These are phyloP conservation scores for Rhizomys pruinosus DNA, from an alignment of 2,113 vertebrate species.

Conservation along the genomic window DNA sequence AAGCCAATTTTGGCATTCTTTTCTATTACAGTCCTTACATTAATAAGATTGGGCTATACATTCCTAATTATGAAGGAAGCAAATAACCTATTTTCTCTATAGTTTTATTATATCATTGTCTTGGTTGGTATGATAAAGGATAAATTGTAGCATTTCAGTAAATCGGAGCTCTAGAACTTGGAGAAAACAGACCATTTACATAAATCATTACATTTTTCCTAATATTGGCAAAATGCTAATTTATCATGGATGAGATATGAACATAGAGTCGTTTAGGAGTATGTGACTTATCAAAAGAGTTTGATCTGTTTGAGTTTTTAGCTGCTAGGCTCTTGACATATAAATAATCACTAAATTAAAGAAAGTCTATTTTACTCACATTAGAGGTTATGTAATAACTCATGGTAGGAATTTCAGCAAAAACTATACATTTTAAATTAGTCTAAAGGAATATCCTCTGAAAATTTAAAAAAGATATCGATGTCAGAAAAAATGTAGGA, in stretches of 20 bases:
- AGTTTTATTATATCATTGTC: not conserved
- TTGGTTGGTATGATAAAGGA: not conserved
- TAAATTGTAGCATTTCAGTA: constrained; percentile 20
- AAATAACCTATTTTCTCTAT: not conserved
- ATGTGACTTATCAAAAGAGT: not conserved
- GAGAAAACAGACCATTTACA: not conserved
- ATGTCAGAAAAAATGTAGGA: not conserved
- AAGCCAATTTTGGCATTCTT: no score
- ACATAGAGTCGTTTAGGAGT: not conserved
- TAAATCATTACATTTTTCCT: not conserved
- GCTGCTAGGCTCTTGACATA: no score
- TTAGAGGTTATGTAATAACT: not conserved
- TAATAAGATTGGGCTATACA: not conserved
- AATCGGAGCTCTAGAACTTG: constrained; percentile 3
- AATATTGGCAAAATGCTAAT: not conserved
- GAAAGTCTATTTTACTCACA: not conserved
- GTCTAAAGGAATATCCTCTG: no score
- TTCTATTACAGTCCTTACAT: not conserved
- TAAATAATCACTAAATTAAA: no score
- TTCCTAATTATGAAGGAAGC: not conserved
- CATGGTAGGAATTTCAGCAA: not conserved
- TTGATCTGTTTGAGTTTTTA: not conserved
- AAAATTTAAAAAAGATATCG: no score
- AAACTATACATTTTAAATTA: not conserved
- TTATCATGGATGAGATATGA: not conserved